Base-by-base conservation (phyloP, 2,888 invertebrate genomes). In the Spodoptera exigua region DNA sequence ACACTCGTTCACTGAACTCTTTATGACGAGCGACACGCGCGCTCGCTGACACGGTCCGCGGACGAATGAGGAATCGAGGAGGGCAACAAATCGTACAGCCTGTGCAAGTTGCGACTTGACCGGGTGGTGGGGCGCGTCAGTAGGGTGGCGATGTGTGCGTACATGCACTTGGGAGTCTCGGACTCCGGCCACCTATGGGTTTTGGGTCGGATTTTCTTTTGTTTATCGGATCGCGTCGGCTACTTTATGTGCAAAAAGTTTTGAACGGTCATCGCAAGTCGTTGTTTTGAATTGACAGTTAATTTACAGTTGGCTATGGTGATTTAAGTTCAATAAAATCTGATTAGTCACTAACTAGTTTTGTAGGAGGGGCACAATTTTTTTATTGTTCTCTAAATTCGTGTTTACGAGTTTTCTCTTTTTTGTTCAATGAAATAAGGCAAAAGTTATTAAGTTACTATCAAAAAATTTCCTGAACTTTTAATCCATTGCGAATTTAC, bases 1-100 rank as follows among this genome's bases (percentile, higher is more conserved):
- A 89, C 89, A 91, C 92, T 88, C 89, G 88, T 87, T 87, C 92
- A 92, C 93, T 89, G 76, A 85, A 87, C 86, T 83, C 80, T 83
- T 78, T 67, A n/a, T 60, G 70, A 76, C 82, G 83, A 75, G 78
- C 83, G 82, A 76, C 82, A 87, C 92, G 87, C 84, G 79, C 89
- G 83, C 86, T 70, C 86, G 65, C 75, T 68, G 61, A 85, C 83
- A 76, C 87, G 87, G 84, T 81, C 81, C 87, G 86, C 88, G 87
- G 83, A 86, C 91, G 92, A 92, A 90, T 93, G 92, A 80, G 60
- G 81, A 79, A 46, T 70, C 62, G 79, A 76, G 70, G 83, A 80
- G 79, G 80, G 79, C 84, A 84, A 81, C 80, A 81, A 84, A 85
- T 82, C 80, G 70, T 81, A 81, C 81, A 84, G 87, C 84, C 88